phyloP scores from a whole-genome alignment of 2,888 invertebrate species.

The Drosophila helvetica region DNA sequence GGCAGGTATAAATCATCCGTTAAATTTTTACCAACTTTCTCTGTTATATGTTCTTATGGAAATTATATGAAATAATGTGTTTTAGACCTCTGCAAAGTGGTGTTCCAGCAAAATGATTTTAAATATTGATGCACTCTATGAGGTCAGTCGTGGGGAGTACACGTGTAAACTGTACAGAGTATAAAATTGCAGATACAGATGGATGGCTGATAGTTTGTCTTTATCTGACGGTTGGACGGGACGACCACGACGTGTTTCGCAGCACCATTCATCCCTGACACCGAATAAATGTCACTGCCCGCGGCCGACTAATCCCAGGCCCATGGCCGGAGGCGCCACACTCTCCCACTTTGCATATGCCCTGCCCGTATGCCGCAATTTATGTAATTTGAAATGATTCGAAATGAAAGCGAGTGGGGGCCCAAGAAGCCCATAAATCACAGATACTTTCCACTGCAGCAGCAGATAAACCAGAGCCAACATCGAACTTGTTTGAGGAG shows the following conservation, averaged over 20 bases:
- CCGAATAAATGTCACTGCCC: constrained; percentile 38
- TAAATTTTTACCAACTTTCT: too few species aligned
- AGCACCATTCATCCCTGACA: constrained; percentile 8
- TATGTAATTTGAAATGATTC: constrained; percentile 73
- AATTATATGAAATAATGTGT: background rate
- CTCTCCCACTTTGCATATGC: background rate
- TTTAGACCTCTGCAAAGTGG: background rate
- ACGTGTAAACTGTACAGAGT: too few species aligned
- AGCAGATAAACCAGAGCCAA: constrained; percentile 48
- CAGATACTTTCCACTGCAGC: constrained; percentile 58
- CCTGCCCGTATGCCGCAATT: constrained; percentile 56
- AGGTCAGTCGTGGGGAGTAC: too few species aligned
- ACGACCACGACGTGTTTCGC: background rate
- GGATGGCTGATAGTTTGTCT: constrained; percentile 18
- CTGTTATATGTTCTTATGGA: background rate
- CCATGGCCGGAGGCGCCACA: constrained; percentile 3
- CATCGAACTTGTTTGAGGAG: constrained; percentile 72
- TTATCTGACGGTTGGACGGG: constrained; percentile 18
- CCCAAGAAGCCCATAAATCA: constrained; percentile 62
- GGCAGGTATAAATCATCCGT: too few species aligned
- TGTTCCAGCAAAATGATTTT: background rate
- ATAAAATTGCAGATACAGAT: constrained; percentile 14
- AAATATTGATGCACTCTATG: too few species aligned
- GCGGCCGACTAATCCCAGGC: constrained; percentile 32
- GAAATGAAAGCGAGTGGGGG: constrained; percentile 34